Base-by-base conservation (phyloP, 2,888 invertebrate genomes). In the Lamellibrachia columna region DNA sequence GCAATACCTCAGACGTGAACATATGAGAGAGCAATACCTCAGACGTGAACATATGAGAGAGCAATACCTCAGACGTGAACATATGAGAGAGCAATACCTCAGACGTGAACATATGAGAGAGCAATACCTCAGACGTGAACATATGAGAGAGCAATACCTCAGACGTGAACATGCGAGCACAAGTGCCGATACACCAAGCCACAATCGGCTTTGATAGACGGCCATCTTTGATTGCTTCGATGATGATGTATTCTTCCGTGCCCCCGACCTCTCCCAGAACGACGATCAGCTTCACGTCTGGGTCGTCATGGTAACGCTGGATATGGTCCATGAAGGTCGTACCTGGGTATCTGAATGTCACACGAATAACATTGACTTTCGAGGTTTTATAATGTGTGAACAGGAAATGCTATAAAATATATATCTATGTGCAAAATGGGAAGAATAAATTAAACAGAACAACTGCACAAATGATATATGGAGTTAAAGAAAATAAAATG, bases 251-350 rank as follows among this genome's bases (percentile, higher is more conserved):
- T 96, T 99, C 99, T 96, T 99, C 99, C 0, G 98, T 98, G 0
- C 99, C 99, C 6, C 99, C 99, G n/a, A 99, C 99, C 96, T 98
- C 99, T 0, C 99, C 99, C 90, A 99, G 97, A 0, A 99, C 97
- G 0, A 99, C 98, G 94, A 99, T 98, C 97, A 99, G 98, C 96
- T 99, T 99, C 2, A 99, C 97, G 93, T 97, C 97, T 40, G 97
- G 97, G 94, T 98, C 97, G 93, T 96, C 97, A 95, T 98, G 97
- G 95, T 97, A 98, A 96, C 99, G 98, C 96, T 99, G 97, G 94
- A 99, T 98, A 96, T 99, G 99, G 97, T 99, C 99, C 97, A 99
- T 98, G 97, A 99, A 99, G 0, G 99, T 99, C 92, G 99, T 99
- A 52, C 99, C 99, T 0, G 75, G 75, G 75, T 75, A 92, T 55